Evolutionary conservation across 2,888 invertebrate genomes (phyloP), one percentile per base, ranked within the genome.

Genomic region (Parascotia fuliginaria): DNA sequence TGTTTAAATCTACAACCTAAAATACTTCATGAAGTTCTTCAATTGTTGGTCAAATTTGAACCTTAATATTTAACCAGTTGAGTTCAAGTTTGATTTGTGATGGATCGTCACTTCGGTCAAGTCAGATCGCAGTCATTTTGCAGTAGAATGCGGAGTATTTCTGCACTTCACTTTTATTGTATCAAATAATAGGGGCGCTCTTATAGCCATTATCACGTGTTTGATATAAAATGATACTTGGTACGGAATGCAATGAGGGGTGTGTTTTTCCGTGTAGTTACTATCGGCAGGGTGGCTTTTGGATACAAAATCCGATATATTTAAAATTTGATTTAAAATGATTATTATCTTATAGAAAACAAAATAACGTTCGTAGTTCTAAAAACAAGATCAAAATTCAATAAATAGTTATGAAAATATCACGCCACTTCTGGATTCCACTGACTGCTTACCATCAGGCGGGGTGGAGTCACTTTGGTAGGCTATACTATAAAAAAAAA

Each of bases 91-190:
- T 9, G 31, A 28, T 55, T 62, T 41, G 16, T 1, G 9, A 1
- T 2, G 15, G 0, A 22, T 2, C 19, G 68, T 74, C 66, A 62
- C 64, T 77, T 84, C 66, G 70, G 84, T 79, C 71, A 73, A 69
- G 70, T 70, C 63, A 69, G 4, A 42, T 70, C 64, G 67, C 69
- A 72, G 73, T 67, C 67, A 74, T 80, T 82, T 82, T 68, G 88
- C 86, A 86, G 83, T 86, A 89, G 89, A 89, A 91, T 89, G 85
- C 87, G 82, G 87, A 91, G 90, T 91, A 92, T 91, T 90, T 90
- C 88, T 88, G 88, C 89, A 92, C 91, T 92, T 92, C 89, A 89
- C 85, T 92, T 92, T 92, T 91, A 92, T 92, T 92, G 91, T 92
- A 91, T 89, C 89, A 85, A 92, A 92, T 91, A 91, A 91, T 92